These are phyloP conservation scores for Halocynthia roretzi DNA, from an alignment of 23 tunicate species.

Conservation along the genomic window DNA sequence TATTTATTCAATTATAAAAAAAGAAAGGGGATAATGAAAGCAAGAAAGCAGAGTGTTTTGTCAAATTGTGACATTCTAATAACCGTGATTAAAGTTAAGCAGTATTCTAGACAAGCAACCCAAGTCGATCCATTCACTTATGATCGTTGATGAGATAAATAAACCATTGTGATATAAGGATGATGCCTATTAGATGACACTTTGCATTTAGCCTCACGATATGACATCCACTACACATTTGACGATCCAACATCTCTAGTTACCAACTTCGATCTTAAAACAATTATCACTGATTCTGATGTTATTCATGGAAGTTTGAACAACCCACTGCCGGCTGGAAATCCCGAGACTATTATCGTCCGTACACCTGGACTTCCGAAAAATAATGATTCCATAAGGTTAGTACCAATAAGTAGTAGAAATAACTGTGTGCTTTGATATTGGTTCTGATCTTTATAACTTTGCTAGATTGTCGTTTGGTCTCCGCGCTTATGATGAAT, in stretches of 20 bases:
- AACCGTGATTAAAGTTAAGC: not conserved
- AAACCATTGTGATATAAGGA: too few species aligned
- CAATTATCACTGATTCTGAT: not conserved
- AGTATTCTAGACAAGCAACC: not conserved
- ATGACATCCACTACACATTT: slow-evolving; percentile 30
- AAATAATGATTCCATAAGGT: slow-evolving; percentile 9
- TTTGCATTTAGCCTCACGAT: slow-evolving; percentile 18
- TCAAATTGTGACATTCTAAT: too few species aligned
- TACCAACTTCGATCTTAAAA: not conserved
- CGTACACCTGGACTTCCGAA: slow-evolving; percentile 5
- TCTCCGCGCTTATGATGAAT: slow-evolving; percentile 12
- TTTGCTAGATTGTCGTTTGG: slow-evolving; percentile 21
- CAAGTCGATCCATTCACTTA: not conserved
- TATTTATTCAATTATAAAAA: not conserved
- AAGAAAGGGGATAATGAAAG: too few species aligned
- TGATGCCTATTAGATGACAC: not conserved
- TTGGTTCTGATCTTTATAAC: not conserved
- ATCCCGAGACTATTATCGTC: not conserved
- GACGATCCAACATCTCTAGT: slow-evolving; percentile 11
- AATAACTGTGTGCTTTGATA: not conserved
- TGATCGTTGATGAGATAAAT: too few species aligned
- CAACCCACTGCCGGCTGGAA: slow-evolving; percentile 28
- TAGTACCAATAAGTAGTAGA: too few species aligned
- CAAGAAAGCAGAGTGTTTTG: not conserved
- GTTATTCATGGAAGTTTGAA: slow-evolving; percentile 17